Conservation (phyloP, 2,888 invertebrate species). For the Tanypteryx hageni region DNA sequence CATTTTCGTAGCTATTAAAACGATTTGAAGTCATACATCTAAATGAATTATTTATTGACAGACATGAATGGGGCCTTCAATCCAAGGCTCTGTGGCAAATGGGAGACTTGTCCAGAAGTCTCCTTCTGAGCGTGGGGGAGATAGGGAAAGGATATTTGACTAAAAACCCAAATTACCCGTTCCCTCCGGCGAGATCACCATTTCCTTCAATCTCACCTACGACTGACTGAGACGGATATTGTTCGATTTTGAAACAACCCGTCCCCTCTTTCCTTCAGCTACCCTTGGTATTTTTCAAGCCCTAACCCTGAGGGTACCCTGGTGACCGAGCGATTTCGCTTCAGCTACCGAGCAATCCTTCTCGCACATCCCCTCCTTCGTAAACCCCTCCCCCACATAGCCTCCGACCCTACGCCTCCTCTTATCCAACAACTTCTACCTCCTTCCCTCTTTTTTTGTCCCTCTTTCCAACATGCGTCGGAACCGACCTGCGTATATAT, state of each 20-base stretch:
- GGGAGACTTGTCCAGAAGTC: neutral
- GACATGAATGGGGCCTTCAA: too few species aligned
- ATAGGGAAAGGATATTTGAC: neutral
- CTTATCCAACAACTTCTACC: neutral
- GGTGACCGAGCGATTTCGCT: constrained; percentile 49
- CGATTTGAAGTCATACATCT: too few species aligned
- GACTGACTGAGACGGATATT: constrained; percentile 21
- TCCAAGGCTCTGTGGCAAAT: neutral
- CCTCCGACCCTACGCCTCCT: neutral
- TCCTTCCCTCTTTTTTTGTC: neutral
- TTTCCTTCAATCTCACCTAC: neutral
- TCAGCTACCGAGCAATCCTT: constrained; percentile 5
- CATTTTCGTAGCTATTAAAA: too few species aligned
- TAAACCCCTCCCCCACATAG: neutral
- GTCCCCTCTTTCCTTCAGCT: constrained; percentile 40
- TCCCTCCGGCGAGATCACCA: neutral
- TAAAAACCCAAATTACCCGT: constrained; percentile 14
- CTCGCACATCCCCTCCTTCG: neutral
- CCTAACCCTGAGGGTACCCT: constrained; percentile 36
- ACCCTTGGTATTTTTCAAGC: constrained; percentile 53
- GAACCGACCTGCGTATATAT: constrained; percentile 13
- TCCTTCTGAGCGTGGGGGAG: neutral
- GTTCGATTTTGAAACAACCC: constrained; percentile 43
- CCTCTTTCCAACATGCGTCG: too few species aligned
- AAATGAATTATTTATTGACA: too few species aligned